Evolutionary conservation across 2,113 vertebrate genomes (phyloP).

Genomic region (Gavialis gangeticus): DNA sequence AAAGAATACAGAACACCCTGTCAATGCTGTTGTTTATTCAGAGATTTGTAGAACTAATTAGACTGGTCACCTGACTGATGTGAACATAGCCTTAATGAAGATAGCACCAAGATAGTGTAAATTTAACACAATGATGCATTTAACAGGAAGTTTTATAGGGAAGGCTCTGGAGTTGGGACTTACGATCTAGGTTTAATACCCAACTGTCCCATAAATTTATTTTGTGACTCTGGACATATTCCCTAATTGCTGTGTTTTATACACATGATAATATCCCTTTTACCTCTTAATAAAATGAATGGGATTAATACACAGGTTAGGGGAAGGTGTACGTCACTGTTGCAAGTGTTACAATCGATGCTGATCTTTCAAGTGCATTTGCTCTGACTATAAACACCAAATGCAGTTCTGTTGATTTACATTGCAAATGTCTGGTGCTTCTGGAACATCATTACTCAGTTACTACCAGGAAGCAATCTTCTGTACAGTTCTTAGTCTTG

Average conservation of each 20-base stretch:
- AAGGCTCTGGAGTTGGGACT: neutral
- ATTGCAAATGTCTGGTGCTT: neutral
- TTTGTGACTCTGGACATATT: neutral
- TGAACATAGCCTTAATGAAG: neutral
- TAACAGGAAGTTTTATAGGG: neutral
- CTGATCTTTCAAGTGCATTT: neutral
- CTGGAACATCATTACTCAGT: neutral
- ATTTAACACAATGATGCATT: neutral
- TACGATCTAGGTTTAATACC: neutral
- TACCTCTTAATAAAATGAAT: neutral
- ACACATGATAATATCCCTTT: constrained; percentile 7
- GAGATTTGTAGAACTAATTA: neutral
- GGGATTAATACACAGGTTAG: neutral
- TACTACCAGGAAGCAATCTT: neutral
- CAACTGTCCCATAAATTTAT: neutral
- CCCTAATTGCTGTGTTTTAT: neutral
- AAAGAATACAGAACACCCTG: neutral
- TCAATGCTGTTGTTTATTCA: neutral
- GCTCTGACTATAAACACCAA: neutral
- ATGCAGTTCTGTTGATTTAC: neutral
- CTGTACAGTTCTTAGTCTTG: neutral
- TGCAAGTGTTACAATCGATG: neutral
- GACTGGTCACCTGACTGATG: neutral
- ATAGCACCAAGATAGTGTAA: neutral
- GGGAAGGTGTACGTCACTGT: neutral